These are phyloP conservation scores for Andrena marginata DNA, from an alignment of 2,888 invertebrate genomes.

Conservation along the genomic window DNA sequence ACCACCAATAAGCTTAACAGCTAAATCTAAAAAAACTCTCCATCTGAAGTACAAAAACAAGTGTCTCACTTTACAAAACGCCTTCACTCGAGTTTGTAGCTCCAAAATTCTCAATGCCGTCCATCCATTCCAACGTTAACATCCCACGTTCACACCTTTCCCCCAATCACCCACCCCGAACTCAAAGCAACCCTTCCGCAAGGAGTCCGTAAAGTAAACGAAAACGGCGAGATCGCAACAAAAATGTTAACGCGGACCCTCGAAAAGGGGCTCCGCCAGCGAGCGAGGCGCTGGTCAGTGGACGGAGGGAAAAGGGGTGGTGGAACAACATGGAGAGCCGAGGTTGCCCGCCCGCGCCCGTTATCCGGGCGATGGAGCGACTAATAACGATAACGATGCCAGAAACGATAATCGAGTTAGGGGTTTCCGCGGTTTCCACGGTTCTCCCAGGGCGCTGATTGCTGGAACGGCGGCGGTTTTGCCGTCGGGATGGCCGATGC, in stretches of 20 bases:
- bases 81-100: no score
- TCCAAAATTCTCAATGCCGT: no score
- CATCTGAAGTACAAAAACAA: no score
- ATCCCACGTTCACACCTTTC: no score
- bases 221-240: background rate
- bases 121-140: no score
- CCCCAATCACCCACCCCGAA: background rate
- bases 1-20: no score
- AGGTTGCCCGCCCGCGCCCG: slow-evolving; percentile 34
- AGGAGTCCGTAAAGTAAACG: background rate
- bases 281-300: background rate
- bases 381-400: slow-evolving; percentile 82
- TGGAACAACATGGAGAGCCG: slow-evolving; percentile 20
- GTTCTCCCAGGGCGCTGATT: slow-evolving; percentile 79
- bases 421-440: slow-evolving; percentile 79
- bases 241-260: background rate
- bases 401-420: slow-evolving; percentile 80
- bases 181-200: background rate
- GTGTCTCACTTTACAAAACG: no score
- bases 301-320: background rate
- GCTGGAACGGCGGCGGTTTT: slow-evolving; percentile 75
- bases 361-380: slow-evolving; percentile 76
- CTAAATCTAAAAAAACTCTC: no score
- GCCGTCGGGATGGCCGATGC: slow-evolving; percentile 61
- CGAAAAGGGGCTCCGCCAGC: background rate